A percentile compares a stretch with the other conserved stretches of the same genome.
phyloP scores from a whole-genome alignment of 2,797 vertebrate species.

The Phaenicophaeus curvirostris region DNA sequence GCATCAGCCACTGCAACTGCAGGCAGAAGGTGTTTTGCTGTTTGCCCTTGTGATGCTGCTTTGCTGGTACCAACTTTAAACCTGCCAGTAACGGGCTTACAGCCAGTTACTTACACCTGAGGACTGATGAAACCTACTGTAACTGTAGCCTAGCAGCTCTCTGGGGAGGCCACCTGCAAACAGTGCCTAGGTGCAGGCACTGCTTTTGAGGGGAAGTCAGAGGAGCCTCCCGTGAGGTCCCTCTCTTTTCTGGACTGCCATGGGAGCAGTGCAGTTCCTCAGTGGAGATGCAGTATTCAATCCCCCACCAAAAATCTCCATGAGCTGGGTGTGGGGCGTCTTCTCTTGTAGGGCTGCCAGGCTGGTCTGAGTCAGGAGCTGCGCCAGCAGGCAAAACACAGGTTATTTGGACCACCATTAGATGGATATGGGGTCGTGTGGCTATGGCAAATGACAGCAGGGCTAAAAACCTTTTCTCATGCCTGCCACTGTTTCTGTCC shows the following conservation, averaged over 20 bases:
- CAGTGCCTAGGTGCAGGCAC: rapidly evolving
- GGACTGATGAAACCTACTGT: not conserved
- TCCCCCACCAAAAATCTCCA: not conserved
- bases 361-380: not conserved
- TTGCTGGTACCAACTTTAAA: not conserved
- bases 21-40: not conserved
- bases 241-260: not conserved
- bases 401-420: not conserved
- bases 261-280: not conserved
- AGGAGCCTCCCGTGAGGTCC: rapidly evolving
- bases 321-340: rapidly evolving
- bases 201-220: not conserved
- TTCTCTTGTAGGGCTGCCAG: not conserved
- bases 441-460: not conserved
- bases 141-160: not conserved
- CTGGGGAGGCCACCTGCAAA: rapidly evolving
- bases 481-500: not conserved
- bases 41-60: not conserved
- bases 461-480: not conserved
- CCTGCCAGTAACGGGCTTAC: not conserved
- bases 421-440: not conserved
- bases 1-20: not conserved
- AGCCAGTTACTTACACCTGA: no score
- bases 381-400: not conserved
- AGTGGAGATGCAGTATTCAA: not conserved